A percentile compares a stretch with the other conserved stretches of the same genome.
These are phyloP conservation scores for Chaetoderma sp. DNA, from an alignment of 2,888 invertebrate species.

Conservation along the genomic window DNA sequence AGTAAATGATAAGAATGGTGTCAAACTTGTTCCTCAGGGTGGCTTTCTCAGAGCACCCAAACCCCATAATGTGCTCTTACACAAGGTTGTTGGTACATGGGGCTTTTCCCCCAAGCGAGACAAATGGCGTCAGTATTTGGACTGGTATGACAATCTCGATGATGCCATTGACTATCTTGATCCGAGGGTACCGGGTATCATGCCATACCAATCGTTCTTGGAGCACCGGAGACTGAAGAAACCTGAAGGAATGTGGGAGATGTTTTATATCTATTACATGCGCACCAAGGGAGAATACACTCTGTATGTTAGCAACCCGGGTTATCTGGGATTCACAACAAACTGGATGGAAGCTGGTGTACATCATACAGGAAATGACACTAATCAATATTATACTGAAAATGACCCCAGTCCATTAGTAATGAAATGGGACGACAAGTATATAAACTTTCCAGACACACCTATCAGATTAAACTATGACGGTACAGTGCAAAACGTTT, in stretches of 20 bases:
- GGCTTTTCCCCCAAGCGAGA: slow-evolving; percentile 49
- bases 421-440: slow-evolving; percentile 5
- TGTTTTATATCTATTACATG: too few species aligned
- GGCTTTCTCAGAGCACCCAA: slow-evolving; percentile 35
- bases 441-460: slow-evolving; percentile 7
- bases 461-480: slow-evolving; percentile 14
- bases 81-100: slow-evolving; percentile 53
- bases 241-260: too few species aligned
- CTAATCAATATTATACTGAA: not conserved
- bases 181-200: slow-evolving; percentile 48
- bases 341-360: slow-evolving; percentile 53
- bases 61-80: slow-evolving; percentile 38
- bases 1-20: slow-evolving; percentile 43
- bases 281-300: slow-evolving; percentile 41
- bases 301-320: slow-evolving; percentile 42
- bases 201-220: slow-evolving; percentile 54
- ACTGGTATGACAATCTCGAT: slow-evolving; percentile 51
- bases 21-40: not conserved
- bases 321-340: slow-evolving; percentile 40
- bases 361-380: slow-evolving; percentile 37
- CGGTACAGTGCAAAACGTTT: too few species aligned
- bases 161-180: too few species aligned
- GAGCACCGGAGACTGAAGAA: slow-evolving; percentile 29
- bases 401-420: too few species aligned
- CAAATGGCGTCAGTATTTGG: slow-evolving; percentile 43